Conservation (phyloP, 2,797 vertebrate genomes). For the Melanotaenia trifasciata region DNA sequence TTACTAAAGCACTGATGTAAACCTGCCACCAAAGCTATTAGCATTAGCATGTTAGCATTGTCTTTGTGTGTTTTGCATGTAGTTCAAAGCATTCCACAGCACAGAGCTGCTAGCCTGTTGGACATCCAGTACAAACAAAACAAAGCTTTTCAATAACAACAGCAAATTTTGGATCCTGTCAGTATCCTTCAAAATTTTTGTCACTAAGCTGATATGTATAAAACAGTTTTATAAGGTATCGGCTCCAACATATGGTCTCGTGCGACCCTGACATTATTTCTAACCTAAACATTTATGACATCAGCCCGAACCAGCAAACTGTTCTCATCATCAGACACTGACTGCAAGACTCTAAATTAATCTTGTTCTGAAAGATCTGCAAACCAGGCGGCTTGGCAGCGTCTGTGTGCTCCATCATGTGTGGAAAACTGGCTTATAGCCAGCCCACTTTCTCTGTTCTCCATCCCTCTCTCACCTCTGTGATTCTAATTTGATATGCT, state of each 20-base stretch:
- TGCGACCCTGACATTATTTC: neutral
- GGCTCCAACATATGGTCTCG: neutral
- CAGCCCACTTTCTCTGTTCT: constrained; percentile 47
- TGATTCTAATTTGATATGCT: constrained; percentile 66
- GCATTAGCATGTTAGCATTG: neutral
- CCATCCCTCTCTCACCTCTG: constrained; percentile 47
- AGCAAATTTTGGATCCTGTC: neutral
- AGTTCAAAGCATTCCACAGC: neutral
- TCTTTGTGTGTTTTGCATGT: neutral
- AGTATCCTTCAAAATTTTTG: neutral
- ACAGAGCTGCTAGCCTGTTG: neutral
- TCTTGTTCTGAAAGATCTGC: constrained; percentile 35
- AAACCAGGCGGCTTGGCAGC: constrained; percentile 53
- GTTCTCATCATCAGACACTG: constrained; percentile 17
- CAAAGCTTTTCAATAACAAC: neutral
- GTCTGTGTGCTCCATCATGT: constrained; percentile 55
- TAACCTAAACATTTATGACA: neutral
- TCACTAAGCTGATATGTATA: no score
- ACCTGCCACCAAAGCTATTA: neutral
- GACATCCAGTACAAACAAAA: neutral
- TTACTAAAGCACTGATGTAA: neutral
- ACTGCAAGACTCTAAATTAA: constrained; percentile 49
- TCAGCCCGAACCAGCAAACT: neutral
- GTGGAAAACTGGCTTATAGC: constrained; percentile 66
- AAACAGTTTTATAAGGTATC: neutral